These are phyloP conservation scores for Mesocentrotus franciscanus DNA, from an alignment of 53 echinoderm and acorn worm species.

Conservation along the genomic window DNA sequence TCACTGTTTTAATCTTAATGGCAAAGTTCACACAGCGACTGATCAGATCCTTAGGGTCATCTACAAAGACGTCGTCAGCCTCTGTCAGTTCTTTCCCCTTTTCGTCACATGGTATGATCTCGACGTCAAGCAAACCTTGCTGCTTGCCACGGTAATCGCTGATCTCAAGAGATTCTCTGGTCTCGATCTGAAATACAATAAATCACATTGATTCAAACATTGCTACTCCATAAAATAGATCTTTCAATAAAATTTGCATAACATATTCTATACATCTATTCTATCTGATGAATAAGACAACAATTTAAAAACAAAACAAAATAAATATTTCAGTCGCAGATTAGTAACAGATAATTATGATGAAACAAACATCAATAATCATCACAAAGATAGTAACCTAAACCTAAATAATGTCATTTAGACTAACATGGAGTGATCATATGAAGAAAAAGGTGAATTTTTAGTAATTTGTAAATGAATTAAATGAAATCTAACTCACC, in stretches of 20 bases:
- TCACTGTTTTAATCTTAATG: slow-evolving; percentile 82
- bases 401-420: background rate
- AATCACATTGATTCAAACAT: background rate
- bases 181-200: slow-evolving; percentile 82
- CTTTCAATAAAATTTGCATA: background rate
- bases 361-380: background rate
- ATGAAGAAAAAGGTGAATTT: background rate
- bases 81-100: slow-evolving; percentile 95
- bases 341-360: background rate
- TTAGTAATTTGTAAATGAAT: background rate
- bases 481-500: slow-evolving; percentile 77
- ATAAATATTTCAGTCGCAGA: no score
- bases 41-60: slow-evolving; percentile 95
- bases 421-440: background rate
- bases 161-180: slow-evolving; percentile 87
- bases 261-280: no score
- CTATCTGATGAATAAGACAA: no score
- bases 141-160: slow-evolving; percentile 87
- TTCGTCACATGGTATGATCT: slow-evolving; percentile 85
- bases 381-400: background rate
- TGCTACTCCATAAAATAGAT: background rate
- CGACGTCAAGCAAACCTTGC: slow-evolving; percentile 86
- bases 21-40: slow-evolving; percentile 88
- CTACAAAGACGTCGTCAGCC: slow-evolving; percentile 95
- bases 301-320: no score